Base-by-base conservation (phyloP, 2,888 invertebrate species). In the Lepidochrysops patricia region DNA sequence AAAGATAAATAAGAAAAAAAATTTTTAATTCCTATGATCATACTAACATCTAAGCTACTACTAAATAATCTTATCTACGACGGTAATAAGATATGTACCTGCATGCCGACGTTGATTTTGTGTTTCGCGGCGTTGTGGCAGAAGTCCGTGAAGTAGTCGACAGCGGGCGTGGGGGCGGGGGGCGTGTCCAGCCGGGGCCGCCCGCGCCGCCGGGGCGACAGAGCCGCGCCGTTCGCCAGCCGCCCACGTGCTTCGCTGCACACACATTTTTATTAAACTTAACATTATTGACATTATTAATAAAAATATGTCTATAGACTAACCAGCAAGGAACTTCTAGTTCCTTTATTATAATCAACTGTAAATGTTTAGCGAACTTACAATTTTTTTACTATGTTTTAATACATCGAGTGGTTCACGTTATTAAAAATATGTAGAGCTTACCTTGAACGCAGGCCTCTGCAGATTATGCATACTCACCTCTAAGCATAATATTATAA, bases 121-220 rank as follows among this genome's bases (percentile, higher is more conserved):
- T 66, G 72, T 63, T 80, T 76, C 48, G 76, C 72, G 12, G 84
- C 83, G 37, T 67, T 73, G 35, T 73, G 70, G 67, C 74, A 82
- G 76, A 89, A 86, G 0, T 76, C 63, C 0, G 85, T 79, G 74
- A 89, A 88, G 69, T 84, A 71, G 69, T 89, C 87, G 0, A 75
- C 0, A 50, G 43, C 12, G 74, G 74, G 0, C 82, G 69, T 1
- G 78, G 82, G 25, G 85, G 72, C 57, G 82, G 79, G 5, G 15
- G 54, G 27, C 9, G 25, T 34, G 48, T 83, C 80, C 0, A 57
- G 49, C 0, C 68, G 67, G 12, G 75, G 73, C 0, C 82, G 69
- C 0, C 79, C 82, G 27, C 86, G 77, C 6, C 83, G 77, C 0
- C 81, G 72, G 58, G 82, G 79, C 4, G 80, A 74, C 60, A 68